Base-by-base conservation (phyloP, 2,888 invertebrate genomes). In the Cantharis rufa region DNA sequence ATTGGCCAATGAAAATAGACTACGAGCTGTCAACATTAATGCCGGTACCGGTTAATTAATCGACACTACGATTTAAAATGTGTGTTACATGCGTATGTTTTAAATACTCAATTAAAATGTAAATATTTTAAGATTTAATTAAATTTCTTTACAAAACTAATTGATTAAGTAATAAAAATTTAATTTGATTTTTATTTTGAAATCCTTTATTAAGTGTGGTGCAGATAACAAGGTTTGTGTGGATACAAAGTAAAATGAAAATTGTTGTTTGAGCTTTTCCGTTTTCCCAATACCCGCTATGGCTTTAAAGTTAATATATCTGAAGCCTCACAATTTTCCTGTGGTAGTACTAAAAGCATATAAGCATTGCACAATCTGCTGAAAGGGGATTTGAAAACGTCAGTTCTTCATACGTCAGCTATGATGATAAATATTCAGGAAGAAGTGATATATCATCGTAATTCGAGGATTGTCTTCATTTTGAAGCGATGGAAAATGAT, bases 401-500 rank as follows among this genome's bases (percentile, higher is more conserved):
- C 13, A 61, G 21, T 73, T 69, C 62, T 73, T 73, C 68, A 64
- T 72, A 74, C 70, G 74, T 74, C 74, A 70, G 15, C 15, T 64
- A 69, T 71, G 69, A 48, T 48, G 48, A 70, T 70, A 68, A 77
- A 70, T 76, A 77, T 75, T 75, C 74, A 75, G 75, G 77, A 72
- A 73, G 63, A 72, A 63, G 77, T 71, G 70, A 81, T 82, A 82
- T 79, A 82, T 82, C 81, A 82, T 74, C 73, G 73, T 77, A 79
- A 79, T 77, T 77, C 79, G 75, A 76, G 71, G 77, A 78, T 79
- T 80, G 80, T 82, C 79, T 79, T 76, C 79, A 72, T 76, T 75
- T 71, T 73, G 62, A 79, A 75, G 75, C 75, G 78, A 79, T 79
- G 73, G 77, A 79, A 79, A 79, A 74, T 80, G 79, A 80, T 81